These are phyloP conservation scores for Phocides pigmalion DNA, from an alignment of 1,140 invertebrate genomes.

Conservation along the genomic window DNA sequence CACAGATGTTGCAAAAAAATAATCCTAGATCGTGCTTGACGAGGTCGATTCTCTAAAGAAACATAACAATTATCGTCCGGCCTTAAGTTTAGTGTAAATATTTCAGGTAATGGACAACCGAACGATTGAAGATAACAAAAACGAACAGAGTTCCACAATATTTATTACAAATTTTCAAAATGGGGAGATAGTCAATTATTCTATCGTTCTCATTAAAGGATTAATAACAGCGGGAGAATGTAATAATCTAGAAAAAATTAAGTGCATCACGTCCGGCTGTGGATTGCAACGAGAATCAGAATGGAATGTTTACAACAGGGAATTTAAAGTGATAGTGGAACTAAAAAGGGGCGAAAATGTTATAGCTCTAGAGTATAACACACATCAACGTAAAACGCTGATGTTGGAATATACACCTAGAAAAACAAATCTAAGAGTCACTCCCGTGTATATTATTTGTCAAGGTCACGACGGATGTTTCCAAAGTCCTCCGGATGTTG, in stretches of 20 bases:
- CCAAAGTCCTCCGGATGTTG: constrained; percentile 88
- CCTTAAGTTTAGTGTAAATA: constrained; percentile 33
- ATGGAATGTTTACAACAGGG: constrained; percentile 78
- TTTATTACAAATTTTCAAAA: constrained; percentile 79
- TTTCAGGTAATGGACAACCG: constrained; percentile 82
- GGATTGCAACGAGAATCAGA: constrained; percentile 56
- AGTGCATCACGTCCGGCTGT: constrained; percentile 61
- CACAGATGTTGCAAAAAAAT: constrained; percentile 31
- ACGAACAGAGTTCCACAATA: constrained; percentile 70
- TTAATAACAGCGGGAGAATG: constrained; percentile 73
- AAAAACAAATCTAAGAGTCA: constrained; percentile 81
- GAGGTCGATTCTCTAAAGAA: constrained; percentile 4
- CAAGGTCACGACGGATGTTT: constrained; percentile 91
- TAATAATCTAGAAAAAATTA: constrained; percentile 74
- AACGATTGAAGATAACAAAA: constrained; percentile 66
- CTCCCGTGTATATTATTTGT: constrained; percentile 90
- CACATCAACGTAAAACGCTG: constrained; percentile 61
- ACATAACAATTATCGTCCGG: neutral
- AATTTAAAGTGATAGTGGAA: constrained; percentile 78
- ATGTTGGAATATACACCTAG: constrained; percentile 72
- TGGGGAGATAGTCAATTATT: constrained; percentile 78
- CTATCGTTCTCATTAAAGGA: constrained; percentile 77
- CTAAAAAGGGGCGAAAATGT: constrained; percentile 75
- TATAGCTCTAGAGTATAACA: constrained; percentile 64
- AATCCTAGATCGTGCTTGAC: constrained; percentile 11